Evolutionary conservation across 2,888 invertebrate genomes (phyloP).

Genomic region (Acrobeloides nanus): DNA sequence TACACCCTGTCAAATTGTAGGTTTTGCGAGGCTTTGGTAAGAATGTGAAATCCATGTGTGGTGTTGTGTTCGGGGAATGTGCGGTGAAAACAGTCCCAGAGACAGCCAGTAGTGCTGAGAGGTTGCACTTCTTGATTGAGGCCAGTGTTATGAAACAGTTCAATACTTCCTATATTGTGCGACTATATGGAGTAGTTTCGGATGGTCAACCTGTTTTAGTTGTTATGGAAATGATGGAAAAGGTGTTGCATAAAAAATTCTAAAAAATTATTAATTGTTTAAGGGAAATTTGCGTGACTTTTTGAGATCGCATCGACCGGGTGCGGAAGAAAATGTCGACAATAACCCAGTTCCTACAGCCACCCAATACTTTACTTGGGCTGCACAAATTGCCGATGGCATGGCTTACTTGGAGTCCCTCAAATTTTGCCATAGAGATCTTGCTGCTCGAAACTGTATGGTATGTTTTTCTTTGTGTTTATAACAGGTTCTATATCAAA

Average conservation of each 20-base stretch:
- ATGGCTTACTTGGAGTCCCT: constrained; percentile 87
- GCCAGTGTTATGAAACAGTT: constrained; percentile 52
- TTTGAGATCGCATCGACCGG: constrained; percentile 41
- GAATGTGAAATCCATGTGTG: constrained; percentile 57
- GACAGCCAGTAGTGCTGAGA: constrained; percentile 29
- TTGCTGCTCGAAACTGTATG: constrained; percentile 88
- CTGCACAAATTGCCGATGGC: constrained; percentile 82
- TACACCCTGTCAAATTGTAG: no score
- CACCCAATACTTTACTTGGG: constrained; percentile 58
- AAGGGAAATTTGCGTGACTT: constrained; percentile 50
- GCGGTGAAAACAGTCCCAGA: constrained; percentile 51
- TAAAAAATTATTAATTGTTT: no score
- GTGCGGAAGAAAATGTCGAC: constrained; percentile 37
- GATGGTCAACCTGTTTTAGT: constrained; percentile 85
- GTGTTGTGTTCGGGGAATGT: constrained; percentile 45
- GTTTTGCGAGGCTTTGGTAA: constrained; percentile 33
- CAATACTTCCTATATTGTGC: constrained; percentile 61
- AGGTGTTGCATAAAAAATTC: no score
- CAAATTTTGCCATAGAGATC: constrained; percentile 86
- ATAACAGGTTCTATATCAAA: neutral
- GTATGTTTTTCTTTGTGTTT: constrained; percentile 61
- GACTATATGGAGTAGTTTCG: constrained; percentile 86
- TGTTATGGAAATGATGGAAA: constrained; percentile 93
- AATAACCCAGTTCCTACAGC: constrained; percentile 54
- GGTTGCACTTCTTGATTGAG: constrained; percentile 49